phyloP scores from a whole-genome alignment of 2,797 vertebrate species.

The Ataeniobius toweri region DNA sequence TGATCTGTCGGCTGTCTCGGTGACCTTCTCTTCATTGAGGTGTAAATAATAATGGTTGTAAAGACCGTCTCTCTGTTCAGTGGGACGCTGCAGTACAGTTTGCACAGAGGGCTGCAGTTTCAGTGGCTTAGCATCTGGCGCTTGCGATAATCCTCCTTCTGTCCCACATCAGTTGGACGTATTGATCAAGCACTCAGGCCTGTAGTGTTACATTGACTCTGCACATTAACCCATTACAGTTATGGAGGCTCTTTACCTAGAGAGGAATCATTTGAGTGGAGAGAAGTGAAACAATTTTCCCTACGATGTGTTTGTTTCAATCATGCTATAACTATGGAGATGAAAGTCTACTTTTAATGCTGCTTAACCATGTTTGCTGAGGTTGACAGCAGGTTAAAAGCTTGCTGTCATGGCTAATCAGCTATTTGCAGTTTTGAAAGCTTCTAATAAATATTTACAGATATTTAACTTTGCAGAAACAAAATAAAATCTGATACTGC shows the following conservation, averaged over 20 bases:
- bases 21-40: neutral
- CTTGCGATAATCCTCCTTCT: conserved; percentile 74
- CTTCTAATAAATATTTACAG: neutral
- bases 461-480: neutral
- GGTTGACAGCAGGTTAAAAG: too few species aligned
- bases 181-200: conserved; percentile 75
- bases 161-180: conserved; percentile 70
- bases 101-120: conserved; percentile 65
- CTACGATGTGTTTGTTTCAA: neutral
- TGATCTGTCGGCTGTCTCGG: too few species aligned
- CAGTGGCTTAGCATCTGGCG: conserved; percentile 76
- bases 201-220: conserved; percentile 71
- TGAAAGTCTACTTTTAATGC: neutral
- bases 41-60: neutral
- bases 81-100: conserved; percentile 65
- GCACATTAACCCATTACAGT: conserved; percentile 72
- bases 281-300: conserved; percentile 14
- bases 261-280: conserved; percentile 63
- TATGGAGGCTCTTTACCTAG: conserved; percentile 72
- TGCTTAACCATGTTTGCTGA: neutral
- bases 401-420: too few species aligned
- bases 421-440: neutral
- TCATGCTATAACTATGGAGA: neutral
- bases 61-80: neutral
- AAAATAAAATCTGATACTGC: too few species aligned